Evolutionary conservation across 2,113 vertebrate species (phyloP).

Genomic region (Furnarius figulus): DNA sequence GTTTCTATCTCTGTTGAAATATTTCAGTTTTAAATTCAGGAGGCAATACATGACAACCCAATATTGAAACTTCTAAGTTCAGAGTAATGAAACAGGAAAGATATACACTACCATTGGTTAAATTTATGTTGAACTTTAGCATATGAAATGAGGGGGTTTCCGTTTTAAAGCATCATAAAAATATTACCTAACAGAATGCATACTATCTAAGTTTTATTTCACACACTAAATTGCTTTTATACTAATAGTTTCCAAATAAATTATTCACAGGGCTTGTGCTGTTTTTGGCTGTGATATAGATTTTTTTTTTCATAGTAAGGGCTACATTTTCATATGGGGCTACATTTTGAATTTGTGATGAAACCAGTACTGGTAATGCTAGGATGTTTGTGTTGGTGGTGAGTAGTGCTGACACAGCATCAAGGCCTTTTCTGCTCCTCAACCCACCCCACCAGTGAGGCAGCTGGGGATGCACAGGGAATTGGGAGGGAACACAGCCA

Average conservation of each 20-base stretch:
- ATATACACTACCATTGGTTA: not conserved
- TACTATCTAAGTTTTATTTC: not conserved
- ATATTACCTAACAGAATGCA: not conserved
- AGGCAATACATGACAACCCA: not conserved
- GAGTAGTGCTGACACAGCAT: rapidly evolving
- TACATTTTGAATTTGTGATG: not conserved
- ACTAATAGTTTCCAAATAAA: not conserved
- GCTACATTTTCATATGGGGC: not conserved
- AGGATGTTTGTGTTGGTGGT: not conserved
- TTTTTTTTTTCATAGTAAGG: not conserved
- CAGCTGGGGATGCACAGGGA: not conserved
- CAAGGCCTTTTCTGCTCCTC: not conserved
- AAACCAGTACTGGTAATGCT: rapidly evolving
- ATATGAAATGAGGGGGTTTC: not conserved
- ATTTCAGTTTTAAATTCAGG: not conserved
- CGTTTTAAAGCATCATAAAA: not conserved
- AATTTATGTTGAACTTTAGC: not conserved
- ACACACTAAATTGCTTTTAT: not conserved
- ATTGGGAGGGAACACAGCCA: not conserved
- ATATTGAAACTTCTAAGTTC: not conserved
- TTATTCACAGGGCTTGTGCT: not conserved
- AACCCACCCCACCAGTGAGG: rapidly evolving
- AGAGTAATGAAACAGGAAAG: not conserved
- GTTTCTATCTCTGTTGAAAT: not conserved
- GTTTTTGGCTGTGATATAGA: not conserved